A percentile compares a stretch with the other conserved stretches of the same genome.
phyloP scores from a whole-genome alignment of 2,797 vertebrate species.

The Botia almorhae region DNA sequence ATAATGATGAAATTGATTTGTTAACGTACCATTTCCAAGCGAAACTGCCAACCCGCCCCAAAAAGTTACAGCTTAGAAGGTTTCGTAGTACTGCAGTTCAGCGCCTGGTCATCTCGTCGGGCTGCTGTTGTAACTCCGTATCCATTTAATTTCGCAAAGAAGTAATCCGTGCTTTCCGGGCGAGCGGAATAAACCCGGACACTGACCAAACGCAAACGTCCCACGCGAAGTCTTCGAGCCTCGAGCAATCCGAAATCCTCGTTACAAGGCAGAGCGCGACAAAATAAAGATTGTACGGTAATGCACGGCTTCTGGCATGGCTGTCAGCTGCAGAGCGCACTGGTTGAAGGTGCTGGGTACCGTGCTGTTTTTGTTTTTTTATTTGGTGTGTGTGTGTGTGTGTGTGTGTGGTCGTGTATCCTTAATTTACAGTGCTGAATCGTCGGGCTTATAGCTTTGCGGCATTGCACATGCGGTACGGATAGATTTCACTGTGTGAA shows the following conservation, averaged over 20 bases:
- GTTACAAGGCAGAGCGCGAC: conserved; percentile 54
- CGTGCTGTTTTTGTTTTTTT: conserved; percentile 31
- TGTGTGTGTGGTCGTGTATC: conserved; percentile 51
- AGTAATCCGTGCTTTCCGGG: conserved; percentile 60
- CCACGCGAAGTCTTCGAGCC: conserved; percentile 56
- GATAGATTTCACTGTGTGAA: conserved; percentile 50
- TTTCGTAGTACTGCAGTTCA: conserved; percentile 61
- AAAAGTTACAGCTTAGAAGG: conserved; percentile 62
- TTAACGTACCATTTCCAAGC: conserved; percentile 74
- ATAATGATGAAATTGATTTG: conserved; percentile 64
- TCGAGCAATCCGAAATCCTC: conserved; percentile 50
- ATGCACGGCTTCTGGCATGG: conserved; percentile 39
- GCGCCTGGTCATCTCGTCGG: conserved; percentile 62
- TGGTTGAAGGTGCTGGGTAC: conserved; percentile 47
- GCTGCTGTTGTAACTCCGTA: conserved; percentile 56
- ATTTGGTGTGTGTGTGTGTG: not conserved
- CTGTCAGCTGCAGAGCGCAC: conserved; percentile 49
- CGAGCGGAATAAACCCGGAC: conserved; percentile 52
- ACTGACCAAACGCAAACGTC: conserved; percentile 56
- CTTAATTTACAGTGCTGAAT: conserved; percentile 55
- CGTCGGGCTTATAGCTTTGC: conserved; percentile 57
- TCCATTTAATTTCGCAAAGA: conserved; percentile 59
- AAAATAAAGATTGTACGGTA: conserved; percentile 48
- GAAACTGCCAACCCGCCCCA: conserved; percentile 67
- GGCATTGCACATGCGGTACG: conserved; percentile 52